phyloP scores from a whole-genome alignment of 1,140 invertebrate genomes.

The Olivierus martensii region DNA sequence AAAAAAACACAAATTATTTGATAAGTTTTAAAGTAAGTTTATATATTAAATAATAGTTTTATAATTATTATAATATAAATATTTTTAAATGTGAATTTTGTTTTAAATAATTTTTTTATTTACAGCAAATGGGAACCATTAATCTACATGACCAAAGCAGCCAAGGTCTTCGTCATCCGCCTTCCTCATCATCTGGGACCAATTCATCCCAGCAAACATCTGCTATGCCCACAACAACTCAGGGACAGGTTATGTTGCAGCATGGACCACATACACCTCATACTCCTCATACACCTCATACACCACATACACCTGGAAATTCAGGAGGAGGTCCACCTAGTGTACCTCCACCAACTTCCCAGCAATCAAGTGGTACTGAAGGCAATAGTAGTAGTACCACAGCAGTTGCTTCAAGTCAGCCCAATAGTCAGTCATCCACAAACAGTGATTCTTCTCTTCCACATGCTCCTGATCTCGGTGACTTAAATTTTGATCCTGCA shows the following conservation, averaged over 20 bases:
- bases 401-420: conserved; percentile 5
- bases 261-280: conserved; percentile 57
- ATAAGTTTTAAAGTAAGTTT: no score
- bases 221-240: conserved; percentile 1
- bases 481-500: conserved; percentile 83
- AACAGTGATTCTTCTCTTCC: conserved; percentile 10
- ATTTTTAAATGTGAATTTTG: neutral
- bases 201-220: conserved; percentile 4
- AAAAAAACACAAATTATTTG: no score
- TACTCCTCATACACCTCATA: conserved; percentile 69
- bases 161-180: neutral
- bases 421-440: conserved; percentile 8
- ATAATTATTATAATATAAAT: neutral
- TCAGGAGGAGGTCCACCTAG: conserved; percentile 51
- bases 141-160: conserved; percentile 14
- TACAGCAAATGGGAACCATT: conserved; percentile 11
- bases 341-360: conserved; percentile 1
- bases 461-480: conserved; percentile 48
- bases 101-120: neutral
- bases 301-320: conserved; percentile 31
- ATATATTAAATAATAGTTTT: no score
- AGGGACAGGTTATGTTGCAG: conserved; percentile 10
- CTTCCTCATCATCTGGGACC: conserved; percentile 2
- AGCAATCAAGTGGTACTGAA: conserved; percentile 7
- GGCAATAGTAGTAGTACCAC: conserved; percentile 8